Base-by-base conservation (phyloP, 1,140 invertebrate genomes). In the Drosophila takahashii region DNA sequence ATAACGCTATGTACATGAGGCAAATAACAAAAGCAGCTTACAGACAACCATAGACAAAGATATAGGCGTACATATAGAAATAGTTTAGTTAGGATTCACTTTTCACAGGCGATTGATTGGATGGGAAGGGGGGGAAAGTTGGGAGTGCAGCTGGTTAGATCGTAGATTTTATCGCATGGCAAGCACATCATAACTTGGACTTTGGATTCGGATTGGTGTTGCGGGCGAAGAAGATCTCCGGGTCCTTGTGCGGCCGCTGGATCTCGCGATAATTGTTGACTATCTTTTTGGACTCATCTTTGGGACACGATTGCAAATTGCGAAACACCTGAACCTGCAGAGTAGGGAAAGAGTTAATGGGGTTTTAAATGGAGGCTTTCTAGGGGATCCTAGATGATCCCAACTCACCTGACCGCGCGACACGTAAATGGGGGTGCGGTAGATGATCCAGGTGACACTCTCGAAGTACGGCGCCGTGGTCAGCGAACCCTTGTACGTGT, bases 391-490 rank as follows among this genome's bases (percentile, higher is more conserved):
- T 3, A 22, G 22, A 3, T 1, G 29, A 16, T 29, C 2, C 4
- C 11, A 32, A 22, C 75, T 66, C 66, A 97, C 95, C 93, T 97
- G 96, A 47, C 94, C 92, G 18, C 93, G 84, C 1, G 96, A 96
- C 15, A 97, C 93, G 77, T 94, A 93, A 53, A 97, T 94, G 1
- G 96, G 94, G 7, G 95, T 93, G 8, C 95, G 94, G 74, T 97
- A 95, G 4, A 96, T 93, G 22, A 96, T 96, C 96, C 96, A 96
- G 22, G 93, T 94, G 32, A 96, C 96, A 71, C 94, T 94, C 78
- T 96, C 95, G 61, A 93, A 93, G 74, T 95, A 96, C 0, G 94
- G 94, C 39, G 94, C 94, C n/a, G 95, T 95, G 2, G 96, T 96
- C 13, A 96, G 91, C 13, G 95, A 96, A 3, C 96, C 96, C 61